Base-by-base conservation (phyloP, 2,888 invertebrate species). In the Pocota personata region DNA sequence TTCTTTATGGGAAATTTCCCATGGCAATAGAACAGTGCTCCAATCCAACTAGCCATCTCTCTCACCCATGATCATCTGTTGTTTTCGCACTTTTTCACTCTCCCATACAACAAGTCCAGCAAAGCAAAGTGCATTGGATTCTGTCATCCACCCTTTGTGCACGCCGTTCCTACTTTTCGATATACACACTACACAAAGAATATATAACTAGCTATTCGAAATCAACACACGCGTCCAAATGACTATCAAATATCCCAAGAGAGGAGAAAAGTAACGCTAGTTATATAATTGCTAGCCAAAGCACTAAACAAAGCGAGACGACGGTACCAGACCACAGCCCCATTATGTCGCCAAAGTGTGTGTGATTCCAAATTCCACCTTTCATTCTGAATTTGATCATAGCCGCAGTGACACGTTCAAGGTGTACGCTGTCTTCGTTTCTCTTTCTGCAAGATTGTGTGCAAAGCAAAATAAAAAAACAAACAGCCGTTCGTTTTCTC, bases 371-470 rank as follows among this genome's bases (percentile, higher is more conserved):
- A 84, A 84, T 71, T 84, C 69, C 84, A 76, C 75, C 67, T 79
- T 67, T 66, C 71, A 82, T 80, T 84, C 80, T 84, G 40, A 52
- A 66, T 75, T 84, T 19, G 37, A 71, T 80, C 80, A 48, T 76
- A 21, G 66, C 32, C 52, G 60, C 69, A 71, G 64, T 80, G 75
- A 66, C 58, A 71, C 71, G 58, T 67, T 8, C 14, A 10, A 76
- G 8, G 43, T 32, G 10, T n/a, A 24, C 12, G 16, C 32, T 64
- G n/a, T n/a, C n/a, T 35, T 66, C 10, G 40, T 48, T 32, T 72
- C 32, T 30, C 40, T 60, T 60, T 73, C 10, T 62, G 78, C 52
- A 83, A 48, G 43, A 50, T 50, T 52, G 52, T 78, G 58, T 78
- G 72, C 60, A 62, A 77, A 72, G 72, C 72, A 78, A 71, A 66